phyloP scores from a whole-genome alignment of 1,140 invertebrate species.

The Drosophila lini region DNA sequence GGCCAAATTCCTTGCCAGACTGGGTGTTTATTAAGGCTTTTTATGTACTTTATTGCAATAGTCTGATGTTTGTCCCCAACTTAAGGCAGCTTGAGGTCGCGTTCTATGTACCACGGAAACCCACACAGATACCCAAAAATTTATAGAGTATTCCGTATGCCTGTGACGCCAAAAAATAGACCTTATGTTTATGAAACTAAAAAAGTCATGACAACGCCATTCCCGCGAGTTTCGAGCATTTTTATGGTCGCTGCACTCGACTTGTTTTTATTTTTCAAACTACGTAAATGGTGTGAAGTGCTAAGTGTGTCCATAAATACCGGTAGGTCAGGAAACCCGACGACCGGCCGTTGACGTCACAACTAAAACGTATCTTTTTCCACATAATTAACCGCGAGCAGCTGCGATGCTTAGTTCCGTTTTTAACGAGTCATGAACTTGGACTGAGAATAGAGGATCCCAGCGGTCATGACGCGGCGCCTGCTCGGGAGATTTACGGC shows the following conservation, averaged over 20 bases:
- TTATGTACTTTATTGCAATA: too few species aligned
- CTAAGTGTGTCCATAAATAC: slow-evolving; percentile 12
- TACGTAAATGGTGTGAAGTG: slow-evolving; percentile 9
- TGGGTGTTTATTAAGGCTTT: too few species aligned
- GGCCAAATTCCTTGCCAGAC: too few species aligned
- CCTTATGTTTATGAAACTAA: background rate
- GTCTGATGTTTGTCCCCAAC: too few species aligned
- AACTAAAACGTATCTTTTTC: slow-evolving; percentile 1
- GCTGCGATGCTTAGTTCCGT: slow-evolving; percentile 13
- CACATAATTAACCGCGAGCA: slow-evolving; percentile 10
- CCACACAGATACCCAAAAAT: too few species aligned
- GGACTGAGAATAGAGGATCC: background rate
- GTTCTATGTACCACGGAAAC: too few species aligned
- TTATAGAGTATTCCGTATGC: background rate
- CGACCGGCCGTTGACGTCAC: slow-evolving; percentile 11
- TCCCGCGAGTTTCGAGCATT: background rate
- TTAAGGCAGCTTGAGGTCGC: too few species aligned
- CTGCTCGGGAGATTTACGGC: slow-evolving; percentile 25
- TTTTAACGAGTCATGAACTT: slow-evolving; percentile 18
- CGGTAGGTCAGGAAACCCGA: slow-evolving; percentile 43
- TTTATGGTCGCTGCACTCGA: slow-evolving; percentile 1
- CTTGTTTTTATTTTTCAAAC: slow-evolving; percentile 19
- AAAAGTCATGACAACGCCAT: background rate
- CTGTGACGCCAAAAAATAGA: background rate
- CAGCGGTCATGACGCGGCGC: slow-evolving; percentile 9